phyloP scores from a whole-genome alignment of 2,113 vertebrate genomes.

The Hiodon tergisus region DNA sequence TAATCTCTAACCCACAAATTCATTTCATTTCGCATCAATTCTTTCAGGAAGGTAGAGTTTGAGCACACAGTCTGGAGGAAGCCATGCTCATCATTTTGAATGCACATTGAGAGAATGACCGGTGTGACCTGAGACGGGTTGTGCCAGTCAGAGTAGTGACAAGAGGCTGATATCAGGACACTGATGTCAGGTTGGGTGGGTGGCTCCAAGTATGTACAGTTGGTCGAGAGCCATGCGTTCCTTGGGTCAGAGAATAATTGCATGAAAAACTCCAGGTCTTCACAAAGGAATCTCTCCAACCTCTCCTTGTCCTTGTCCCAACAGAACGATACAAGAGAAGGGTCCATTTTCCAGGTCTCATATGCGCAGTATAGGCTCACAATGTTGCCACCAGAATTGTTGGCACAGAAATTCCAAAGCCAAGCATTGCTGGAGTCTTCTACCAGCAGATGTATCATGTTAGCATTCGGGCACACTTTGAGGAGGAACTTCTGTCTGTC shows the following conservation, averaged over 20 bases:
- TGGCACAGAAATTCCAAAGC: slow-evolving; percentile 59
- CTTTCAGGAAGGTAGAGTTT: slow-evolving; percentile 49
- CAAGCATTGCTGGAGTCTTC: slow-evolving; percentile 52
- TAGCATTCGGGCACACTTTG: slow-evolving; percentile 52
- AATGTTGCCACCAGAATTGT: slow-evolving; percentile 45
- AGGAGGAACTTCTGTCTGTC: slow-evolving; percentile 48
- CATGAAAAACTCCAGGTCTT: slow-evolving; percentile 51
- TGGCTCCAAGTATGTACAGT: slow-evolving; percentile 42
- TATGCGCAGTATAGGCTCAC: slow-evolving; percentile 57
- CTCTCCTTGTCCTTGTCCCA: slow-evolving; percentile 48
- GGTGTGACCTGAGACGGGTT: slow-evolving; percentile 34
- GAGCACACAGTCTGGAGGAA: slow-evolving; percentile 54
- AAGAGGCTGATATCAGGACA: slow-evolving; percentile 27
- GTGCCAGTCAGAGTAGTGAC: slow-evolving; percentile 57
- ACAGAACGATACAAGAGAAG: slow-evolving; percentile 54
- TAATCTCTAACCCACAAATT: slow-evolving; percentile 54
- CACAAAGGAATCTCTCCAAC: slow-evolving; percentile 54
- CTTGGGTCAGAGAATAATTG: slow-evolving; percentile 49
- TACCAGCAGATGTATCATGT: slow-evolving; percentile 51
- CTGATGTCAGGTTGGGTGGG: not conserved
- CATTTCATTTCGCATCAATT: slow-evolving; percentile 33
- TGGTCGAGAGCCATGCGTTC: slow-evolving; percentile 47
- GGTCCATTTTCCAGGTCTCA: slow-evolving; percentile 49
- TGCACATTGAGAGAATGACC: slow-evolving; percentile 49
- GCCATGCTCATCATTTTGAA: slow-evolving; percentile 44